Conservation (phyloP, 92 coral and sea anemone species). For the Ricordea florida region DNA sequence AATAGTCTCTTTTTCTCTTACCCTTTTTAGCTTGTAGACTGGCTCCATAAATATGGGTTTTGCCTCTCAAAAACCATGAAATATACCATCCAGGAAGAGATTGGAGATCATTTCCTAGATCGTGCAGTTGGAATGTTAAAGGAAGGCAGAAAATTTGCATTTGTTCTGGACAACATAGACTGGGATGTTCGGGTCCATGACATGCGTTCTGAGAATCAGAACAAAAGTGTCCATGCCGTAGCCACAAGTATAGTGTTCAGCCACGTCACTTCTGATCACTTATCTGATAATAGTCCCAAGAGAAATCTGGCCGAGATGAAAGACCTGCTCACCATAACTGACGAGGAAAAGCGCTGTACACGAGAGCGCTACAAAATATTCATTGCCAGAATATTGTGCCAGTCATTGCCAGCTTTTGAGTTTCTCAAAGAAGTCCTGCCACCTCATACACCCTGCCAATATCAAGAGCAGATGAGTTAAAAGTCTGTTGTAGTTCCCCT, state of each 20-base stretch:
- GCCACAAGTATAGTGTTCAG: constrained; percentile 66
- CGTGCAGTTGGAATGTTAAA: constrained; percentile 35
- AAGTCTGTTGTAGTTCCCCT: constrained; percentile 65
- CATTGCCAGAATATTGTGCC: constrained; percentile 44
- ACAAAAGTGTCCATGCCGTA: constrained; percentile 70
- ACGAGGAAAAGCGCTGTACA: constrained; percentile 25
- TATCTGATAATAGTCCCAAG: constrained; percentile 46
- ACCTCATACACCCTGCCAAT: constrained; percentile 34
- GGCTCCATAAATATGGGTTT: constrained; percentile 54
- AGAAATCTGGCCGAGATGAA: constrained; percentile 28
- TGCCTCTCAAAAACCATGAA: constrained; percentile 42
- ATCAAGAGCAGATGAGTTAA: constrained; percentile 29
- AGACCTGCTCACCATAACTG: constrained; percentile 30
- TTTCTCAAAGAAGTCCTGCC: constrained; percentile 46
- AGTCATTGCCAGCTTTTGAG: constrained; percentile 38
- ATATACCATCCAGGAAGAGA: constrained; percentile 45
- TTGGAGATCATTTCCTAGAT: constrained; percentile 52
- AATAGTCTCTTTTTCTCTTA: not conserved
- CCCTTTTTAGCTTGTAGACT: constrained; percentile 30
- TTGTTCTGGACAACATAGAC: no score
- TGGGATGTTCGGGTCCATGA: constrained; percentile 63
- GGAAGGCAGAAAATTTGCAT: no score
- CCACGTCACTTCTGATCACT: constrained; percentile 23
- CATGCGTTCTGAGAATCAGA: constrained; percentile 62
- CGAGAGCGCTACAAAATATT: constrained; percentile 51